These are phyloP conservation scores for Darevskia mixta DNA, from an alignment of 2,797 vertebrate genomes.

Conservation along the genomic window DNA sequence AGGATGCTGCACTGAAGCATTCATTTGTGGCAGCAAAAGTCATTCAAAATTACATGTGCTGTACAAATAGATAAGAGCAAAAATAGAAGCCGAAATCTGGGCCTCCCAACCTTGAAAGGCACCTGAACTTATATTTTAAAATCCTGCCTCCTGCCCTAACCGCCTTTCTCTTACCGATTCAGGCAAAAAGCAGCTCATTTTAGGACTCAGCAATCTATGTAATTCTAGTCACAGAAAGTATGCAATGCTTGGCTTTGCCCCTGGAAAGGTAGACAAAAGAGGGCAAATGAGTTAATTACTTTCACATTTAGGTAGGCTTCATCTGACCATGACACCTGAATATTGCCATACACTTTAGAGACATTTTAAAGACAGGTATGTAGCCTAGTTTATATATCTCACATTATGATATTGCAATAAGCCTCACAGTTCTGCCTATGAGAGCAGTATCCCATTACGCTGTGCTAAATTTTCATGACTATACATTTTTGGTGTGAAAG, in stretches of 20 bases:
- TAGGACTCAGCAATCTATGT: neutral
- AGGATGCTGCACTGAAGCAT: conserved; percentile 3
- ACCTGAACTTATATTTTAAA: conserved; percentile 2
- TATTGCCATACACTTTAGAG: neutral
- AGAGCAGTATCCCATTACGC: neutral
- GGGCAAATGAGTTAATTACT: neutral
- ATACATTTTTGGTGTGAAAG: neutral
- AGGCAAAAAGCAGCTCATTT: neutral
- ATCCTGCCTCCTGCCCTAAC: too few relatives aligned
- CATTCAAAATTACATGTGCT: conserved; percentile 10
- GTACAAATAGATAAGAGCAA: conserved; percentile 16
- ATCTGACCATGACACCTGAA: neutral
- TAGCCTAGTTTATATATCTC: neutral
- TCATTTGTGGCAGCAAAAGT: conserved; percentile 16
- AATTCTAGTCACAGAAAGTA: conserved; percentile 3
- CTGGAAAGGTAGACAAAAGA: neutral
- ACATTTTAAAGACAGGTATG: neutral
- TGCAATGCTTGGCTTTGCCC: neutral
- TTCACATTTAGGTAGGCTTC: neutral
- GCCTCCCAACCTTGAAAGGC: neutral
- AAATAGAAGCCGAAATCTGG: conserved; percentile 9
- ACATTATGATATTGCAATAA: neutral
- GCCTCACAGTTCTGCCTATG: neutral
- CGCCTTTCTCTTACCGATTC: neutral
- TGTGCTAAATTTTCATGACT: too few relatives aligned